These are phyloP conservation scores for Mionectes olivaceus DNA, from an alignment of 2,797 vertebrate genomes.

Conservation along the genomic window DNA sequence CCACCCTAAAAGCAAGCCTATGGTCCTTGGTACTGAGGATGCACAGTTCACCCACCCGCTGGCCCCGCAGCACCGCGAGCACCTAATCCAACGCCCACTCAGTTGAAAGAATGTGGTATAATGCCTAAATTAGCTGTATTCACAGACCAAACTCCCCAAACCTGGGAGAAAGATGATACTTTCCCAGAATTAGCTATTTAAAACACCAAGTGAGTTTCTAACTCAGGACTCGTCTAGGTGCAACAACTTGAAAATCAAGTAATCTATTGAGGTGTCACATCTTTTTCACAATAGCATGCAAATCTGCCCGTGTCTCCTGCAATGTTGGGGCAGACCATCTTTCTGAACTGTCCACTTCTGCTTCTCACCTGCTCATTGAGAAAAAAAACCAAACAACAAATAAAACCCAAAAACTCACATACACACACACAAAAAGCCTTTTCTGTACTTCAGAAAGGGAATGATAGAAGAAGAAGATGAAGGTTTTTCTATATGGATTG, in stretches of 20 bases:
- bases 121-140: neutral
- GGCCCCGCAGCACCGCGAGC: fast-evolving
- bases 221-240: fast-evolving
- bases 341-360: neutral
- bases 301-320: neutral
- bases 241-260: neutral
- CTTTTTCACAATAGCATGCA: neutral
- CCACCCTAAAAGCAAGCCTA: neutral
- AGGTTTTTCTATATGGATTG: neutral
- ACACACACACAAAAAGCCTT: neutral
- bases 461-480: neutral
- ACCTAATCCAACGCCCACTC: neutral
- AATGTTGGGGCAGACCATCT: neutral
- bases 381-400: neutral
- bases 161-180: neutral
- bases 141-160: neutral
- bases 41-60: neutral
- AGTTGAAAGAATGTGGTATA: neutral
- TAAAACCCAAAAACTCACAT: no score
- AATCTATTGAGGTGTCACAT: neutral
- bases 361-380: neutral
- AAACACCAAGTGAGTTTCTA: neutral
- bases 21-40: neutral
- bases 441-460: neutral
- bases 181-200: neutral